A percentile compares a stretch with the other conserved stretches of the same genome.
Conservation (phyloP, 2,888 invertebrate genomes). For the Pelosia muscerda region DNA sequence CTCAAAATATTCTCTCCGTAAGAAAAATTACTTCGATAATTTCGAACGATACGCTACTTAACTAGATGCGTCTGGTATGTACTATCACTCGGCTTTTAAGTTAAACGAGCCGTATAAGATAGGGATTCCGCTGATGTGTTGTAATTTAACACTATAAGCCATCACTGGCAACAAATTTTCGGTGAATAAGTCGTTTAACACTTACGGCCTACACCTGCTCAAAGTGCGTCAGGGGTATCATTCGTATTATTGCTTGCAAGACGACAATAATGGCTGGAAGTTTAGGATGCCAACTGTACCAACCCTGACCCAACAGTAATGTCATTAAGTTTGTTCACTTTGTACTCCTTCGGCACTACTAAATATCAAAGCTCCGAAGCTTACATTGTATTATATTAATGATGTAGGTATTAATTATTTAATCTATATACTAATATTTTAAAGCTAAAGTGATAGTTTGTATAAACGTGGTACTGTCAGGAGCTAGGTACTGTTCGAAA, state of each 20-base stretch:
- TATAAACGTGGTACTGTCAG: too few species aligned
- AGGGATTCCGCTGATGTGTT: conserved; percentile 29
- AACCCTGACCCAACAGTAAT: conserved; percentile 45
- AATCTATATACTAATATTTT: too few species aligned
- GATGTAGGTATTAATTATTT: too few species aligned
- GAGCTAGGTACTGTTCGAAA: too few species aligned
- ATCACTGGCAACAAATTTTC: conserved; percentile 52
- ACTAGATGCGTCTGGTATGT: conserved; percentile 11
- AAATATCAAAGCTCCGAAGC: neutral
- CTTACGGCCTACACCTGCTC: conserved; percentile 53
- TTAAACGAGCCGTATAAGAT: conserved; percentile 9
- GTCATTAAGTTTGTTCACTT: conserved; percentile 51
- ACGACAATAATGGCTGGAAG: conserved; percentile 54
- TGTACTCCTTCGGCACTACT: conserved; percentile 32
- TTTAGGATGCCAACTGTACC: conserved; percentile 50
- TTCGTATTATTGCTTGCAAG: conserved; percentile 61
- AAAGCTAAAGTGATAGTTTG: too few species aligned
- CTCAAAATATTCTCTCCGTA: neutral
- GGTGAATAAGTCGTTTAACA: conserved; percentile 58
- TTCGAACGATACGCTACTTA: neutral
- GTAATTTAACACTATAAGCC: conserved; percentile 50
- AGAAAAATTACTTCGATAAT: too few species aligned
- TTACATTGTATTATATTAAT: too few species aligned
- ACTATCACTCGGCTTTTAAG: conserved; percentile 1
- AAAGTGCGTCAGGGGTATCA: conserved; percentile 59